phyloP scores from a whole-genome alignment of 2,797 vertebrate genomes.

The Prunella strophiata region DNA sequence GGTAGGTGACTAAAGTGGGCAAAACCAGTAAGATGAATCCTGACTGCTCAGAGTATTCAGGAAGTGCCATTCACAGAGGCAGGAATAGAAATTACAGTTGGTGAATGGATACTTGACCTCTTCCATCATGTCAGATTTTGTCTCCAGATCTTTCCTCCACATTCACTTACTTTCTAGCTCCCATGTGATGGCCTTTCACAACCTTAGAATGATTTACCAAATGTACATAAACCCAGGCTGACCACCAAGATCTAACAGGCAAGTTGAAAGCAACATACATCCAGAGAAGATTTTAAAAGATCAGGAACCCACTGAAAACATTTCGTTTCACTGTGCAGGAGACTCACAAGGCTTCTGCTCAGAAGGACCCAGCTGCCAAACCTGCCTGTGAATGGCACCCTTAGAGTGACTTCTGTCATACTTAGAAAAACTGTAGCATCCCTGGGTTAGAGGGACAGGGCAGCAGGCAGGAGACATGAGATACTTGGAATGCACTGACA shows the following conservation, averaged over 20 bases:
- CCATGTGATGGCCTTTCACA: neutral
- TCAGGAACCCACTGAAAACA: neutral
- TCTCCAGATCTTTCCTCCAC: neutral
- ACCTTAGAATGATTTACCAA: neutral
- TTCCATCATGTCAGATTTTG: neutral
- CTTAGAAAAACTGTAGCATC: neutral
- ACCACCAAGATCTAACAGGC: neutral
- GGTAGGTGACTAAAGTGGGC: neutral
- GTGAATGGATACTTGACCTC: neutral
- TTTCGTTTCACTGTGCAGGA: neutral
- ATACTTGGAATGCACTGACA: neutral
- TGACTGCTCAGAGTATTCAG: neutral
- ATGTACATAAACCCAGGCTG: neutral
- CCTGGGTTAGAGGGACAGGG: neutral
- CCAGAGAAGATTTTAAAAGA: neutral
- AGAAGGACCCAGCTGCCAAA: neutral
- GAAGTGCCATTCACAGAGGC: neutral
- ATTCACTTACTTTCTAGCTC: neutral
- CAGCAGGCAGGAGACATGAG: neutral
- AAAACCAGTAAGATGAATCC: neutral
- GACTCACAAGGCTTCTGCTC: neutral
- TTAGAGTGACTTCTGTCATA: neutral
- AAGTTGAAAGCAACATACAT: neutral
- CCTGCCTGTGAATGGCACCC: neutral
- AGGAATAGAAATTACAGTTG: neutral